Evolutionary conservation across 1,140 invertebrate species (phyloP), one percentile per base, ranked within the genome.

Genomic region (Scaptodrosophila lebanonensis): DNA sequence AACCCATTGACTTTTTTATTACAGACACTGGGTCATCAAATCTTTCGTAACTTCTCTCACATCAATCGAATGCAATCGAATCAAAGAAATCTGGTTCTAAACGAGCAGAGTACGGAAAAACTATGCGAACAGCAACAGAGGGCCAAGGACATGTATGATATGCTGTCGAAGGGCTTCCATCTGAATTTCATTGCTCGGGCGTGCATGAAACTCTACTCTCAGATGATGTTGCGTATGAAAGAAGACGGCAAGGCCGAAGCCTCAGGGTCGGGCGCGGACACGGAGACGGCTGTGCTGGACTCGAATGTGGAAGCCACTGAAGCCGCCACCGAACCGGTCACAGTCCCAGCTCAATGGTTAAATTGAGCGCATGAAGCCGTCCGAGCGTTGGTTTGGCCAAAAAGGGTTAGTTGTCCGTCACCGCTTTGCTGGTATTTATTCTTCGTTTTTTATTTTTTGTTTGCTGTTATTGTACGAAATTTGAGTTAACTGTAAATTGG

Each of bases 401-500:
- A 7, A 44, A 13, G n/a, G 5, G 15, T 25, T 9, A 25, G 8
- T 6, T 8, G 7, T 15, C 8, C 7, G 3, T 13, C 11, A 16
- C 11, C 6, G 6, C 15, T 5, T n/a, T 9, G 2, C n/a, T 40
- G 43, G 20, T 33, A 17, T 36, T 48, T 36, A 5, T 12, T 22
- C 9, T 40, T 36, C 63, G 54, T 58, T 32, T 18, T 52, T 40
- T 16, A 48, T 39, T 12, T 35, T 30, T 39, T 35, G 20, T 35
- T 9, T 27, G 32, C 18, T 44, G 8, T 20, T 36, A 8, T 40
- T 49, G 30, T 42, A 36, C 25, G 40, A 65, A 60, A 59, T 66
- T 71, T 53, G 48, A 79, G 67, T 53, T 40, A 52, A 73, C 61
- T 73, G 65, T 58, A 69, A 79, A 73, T 82, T 79, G 65, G 50